phyloP scores from a whole-genome alignment of 2,888 invertebrate species.

The Drosophila gaucha region DNA sequence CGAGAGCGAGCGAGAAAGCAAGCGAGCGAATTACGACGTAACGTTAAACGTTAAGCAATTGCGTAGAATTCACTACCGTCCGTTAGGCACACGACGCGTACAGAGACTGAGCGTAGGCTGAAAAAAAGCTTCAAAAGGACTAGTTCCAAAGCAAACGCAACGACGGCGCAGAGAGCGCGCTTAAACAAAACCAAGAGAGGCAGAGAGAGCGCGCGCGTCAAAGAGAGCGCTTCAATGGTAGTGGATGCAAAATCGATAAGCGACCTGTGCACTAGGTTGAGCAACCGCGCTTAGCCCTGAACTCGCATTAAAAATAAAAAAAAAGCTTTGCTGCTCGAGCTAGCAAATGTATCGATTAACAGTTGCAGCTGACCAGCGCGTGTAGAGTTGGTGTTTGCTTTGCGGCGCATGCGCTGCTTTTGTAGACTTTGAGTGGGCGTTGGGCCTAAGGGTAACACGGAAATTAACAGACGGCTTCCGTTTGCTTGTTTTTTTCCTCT shows the following conservation, averaged over 20 bases:
- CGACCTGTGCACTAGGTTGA: conserved; percentile 51
- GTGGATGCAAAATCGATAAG: conserved; percentile 51
- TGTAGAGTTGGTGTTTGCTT: conserved; percentile 38
- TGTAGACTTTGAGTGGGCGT: conserved; percentile 17
- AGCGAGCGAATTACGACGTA: conserved; percentile 54
- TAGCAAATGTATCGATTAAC: conserved; percentile 55
- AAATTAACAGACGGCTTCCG: conserved; percentile 56
- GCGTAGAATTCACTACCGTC: conserved; percentile 50
- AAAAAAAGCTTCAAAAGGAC: conserved; percentile 63
- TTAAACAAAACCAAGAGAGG: neutral
- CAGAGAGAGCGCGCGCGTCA: conserved; percentile 1
- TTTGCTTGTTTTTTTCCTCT: neutral
- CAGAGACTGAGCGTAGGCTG: conserved; percentile 64
- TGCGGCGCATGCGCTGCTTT: conserved; percentile 56
- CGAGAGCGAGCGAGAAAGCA: conserved; percentile 30
- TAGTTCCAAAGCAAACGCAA: conserved; percentile 47
- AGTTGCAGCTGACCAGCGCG: conserved; percentile 54
- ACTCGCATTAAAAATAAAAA: conserved; percentile 35
- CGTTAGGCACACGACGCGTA: conserved; percentile 65
- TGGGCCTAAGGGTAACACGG: conserved; percentile 43
- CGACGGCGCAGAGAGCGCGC: conserved; percentile 51
- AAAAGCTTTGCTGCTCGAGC: conserved; percentile 43
- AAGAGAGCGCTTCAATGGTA: conserved; percentile 9
- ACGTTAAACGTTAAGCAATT: conserved; percentile 23
- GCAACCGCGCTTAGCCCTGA: conserved; percentile 74